Evolutionary conservation across 2,888 invertebrate species (phyloP), one percentile per base, ranked within the genome.

Genomic region (Volucella inanis): DNA sequence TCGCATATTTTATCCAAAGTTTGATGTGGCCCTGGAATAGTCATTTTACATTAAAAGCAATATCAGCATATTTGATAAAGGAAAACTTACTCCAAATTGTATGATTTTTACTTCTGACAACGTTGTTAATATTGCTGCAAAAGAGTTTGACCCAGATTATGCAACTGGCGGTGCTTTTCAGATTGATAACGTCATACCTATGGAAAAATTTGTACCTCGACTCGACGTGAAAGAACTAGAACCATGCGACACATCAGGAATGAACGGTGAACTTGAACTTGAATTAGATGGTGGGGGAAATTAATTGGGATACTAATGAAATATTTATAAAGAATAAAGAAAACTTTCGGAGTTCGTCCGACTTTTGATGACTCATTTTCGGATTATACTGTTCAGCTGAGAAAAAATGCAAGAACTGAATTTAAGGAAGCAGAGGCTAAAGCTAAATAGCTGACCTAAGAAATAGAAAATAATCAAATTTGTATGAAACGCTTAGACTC

Each of bases 311-410:
- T 93, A 96, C 96, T 2, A 95, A 96, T 92, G 98, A 99, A 88
- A 99, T 99, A 99, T 99, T 99, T 93, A 94, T 96, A 87, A 97
- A 96, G 91, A 99, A 99, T 93, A 97, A 97, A 91, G n/a, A 94
- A 95, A 90, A 94, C 96, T 87, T 98, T 98, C 92, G 98, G 98
- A 71, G 97, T 99, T 10, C 96, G 96, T 89, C 97, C 98, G 88
- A 97, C 97, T 3, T 99, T 97, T 91, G 98, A 98, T 90, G 97
- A 98, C 89, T 96, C 96, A 84, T 92, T 99, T 88, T 94, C 95
- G n/a, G 97, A 97, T 49, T 99, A 99, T 90, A 99, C 99, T 87
- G 94, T 97, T 89, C 96, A 95, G 87, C 93, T 99, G 89, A 96
- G 97, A 90, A 95, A 95, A 89, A 95, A 95, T 88, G 97, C 98